These are phyloP conservation scores for Petrocephalus zakoni DNA, from an alignment of 2,113 vertebrate species.

Conservation along the genomic window DNA sequence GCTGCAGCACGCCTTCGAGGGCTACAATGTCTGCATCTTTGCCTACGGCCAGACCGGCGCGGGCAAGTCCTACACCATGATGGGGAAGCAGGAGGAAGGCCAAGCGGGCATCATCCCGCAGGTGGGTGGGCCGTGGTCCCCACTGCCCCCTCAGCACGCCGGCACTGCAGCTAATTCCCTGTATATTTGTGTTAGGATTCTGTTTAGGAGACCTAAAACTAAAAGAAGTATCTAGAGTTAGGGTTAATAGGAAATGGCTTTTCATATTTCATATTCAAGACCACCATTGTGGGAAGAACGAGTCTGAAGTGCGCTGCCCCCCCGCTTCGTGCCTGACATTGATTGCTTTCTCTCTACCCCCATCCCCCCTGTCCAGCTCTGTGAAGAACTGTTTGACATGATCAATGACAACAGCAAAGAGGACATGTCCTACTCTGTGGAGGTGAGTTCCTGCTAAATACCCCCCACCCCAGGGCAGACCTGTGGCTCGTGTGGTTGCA, in stretches of 20 bases:
- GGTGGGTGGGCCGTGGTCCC: conserved; percentile 53
- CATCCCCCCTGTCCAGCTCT: conserved; percentile 67
- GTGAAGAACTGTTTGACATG: conserved; percentile 97
- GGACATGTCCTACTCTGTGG: conserved; percentile 88
- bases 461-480: background rate
- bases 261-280: background rate
- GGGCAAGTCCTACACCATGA: conserved; percentile 98
- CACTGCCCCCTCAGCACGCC: background rate
- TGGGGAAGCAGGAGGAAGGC: conserved; percentile 97
- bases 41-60: conserved; percentile 97
- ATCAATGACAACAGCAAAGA: conserved; percentile 91
- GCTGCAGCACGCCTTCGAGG: conserved; percentile 92
- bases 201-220: background rate
- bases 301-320: background rate
- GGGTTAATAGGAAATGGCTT: background rate
- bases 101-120: conserved; percentile 97
- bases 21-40: conserved; percentile 98
- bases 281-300: background rate
- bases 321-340: conserved; percentile 33
- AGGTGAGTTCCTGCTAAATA: conserved; percentile 50
- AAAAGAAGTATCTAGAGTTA: background rate
- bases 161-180: background rate
- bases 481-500: background rate
- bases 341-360: background rate
- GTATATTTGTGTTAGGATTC: background rate